phyloP scores from a whole-genome alignment of 2,797 vertebrate species.

The Petrocephalus sullivani region DNA sequence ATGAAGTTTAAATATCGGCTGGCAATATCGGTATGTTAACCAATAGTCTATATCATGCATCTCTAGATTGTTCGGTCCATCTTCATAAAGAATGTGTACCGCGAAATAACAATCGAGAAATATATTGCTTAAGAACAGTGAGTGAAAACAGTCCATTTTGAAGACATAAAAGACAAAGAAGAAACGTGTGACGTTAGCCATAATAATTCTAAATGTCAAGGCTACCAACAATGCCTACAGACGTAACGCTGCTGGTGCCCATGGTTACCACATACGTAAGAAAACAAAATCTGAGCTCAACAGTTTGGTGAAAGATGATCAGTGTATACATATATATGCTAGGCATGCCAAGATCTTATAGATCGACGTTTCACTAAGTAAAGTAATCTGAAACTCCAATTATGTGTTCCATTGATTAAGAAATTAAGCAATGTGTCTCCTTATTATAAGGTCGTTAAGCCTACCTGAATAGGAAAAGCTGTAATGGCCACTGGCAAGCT shows the following conservation, averaged over 20 bases:
- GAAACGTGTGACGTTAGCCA: neutral
- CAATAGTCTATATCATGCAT: neutral
- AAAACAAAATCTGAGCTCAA: neutral
- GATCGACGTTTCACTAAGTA: neutral
- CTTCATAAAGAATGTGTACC: neutral
- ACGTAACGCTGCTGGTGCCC: neutral
- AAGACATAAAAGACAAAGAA: neutral
- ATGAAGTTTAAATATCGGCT: neutral
- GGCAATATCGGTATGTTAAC: neutral
- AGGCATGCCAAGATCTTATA: neutral
- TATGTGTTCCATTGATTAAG: neutral
- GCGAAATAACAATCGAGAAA: neutral
- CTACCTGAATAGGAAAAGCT: neutral
- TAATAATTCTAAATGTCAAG: neutral
- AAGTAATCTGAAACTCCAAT: neutral
- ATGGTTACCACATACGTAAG: neutral
- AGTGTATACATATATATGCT: neutral
- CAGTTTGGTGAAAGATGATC: neutral
- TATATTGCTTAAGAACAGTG: neutral
- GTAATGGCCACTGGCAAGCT: neutral
- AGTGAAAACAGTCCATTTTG: neutral
- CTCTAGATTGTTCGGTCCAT: neutral
- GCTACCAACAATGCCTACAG: neutral
- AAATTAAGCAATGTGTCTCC: neutral
- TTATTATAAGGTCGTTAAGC: neutral